phyloP scores from a whole-genome alignment of 2,113 vertebrate genomes.

The Noturus placidus region DNA sequence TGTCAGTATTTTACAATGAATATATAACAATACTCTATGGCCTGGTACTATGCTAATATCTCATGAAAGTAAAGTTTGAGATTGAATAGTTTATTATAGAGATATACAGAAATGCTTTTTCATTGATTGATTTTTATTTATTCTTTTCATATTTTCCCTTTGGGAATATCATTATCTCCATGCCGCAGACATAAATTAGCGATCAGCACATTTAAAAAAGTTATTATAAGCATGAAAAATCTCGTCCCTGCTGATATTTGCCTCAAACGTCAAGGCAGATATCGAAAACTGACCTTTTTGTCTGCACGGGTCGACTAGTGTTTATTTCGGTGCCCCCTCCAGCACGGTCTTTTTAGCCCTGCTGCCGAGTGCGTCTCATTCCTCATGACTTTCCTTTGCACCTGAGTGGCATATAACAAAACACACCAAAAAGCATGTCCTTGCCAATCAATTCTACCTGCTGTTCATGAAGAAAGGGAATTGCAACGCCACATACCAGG shows the following conservation, averaged over 20 bases:
- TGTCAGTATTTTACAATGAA: neutral
- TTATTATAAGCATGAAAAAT: neutral
- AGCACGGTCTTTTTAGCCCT: constrained; percentile 4
- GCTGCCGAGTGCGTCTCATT: neutral
- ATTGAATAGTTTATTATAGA: neutral
- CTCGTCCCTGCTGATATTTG: neutral
- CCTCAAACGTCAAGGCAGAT: constrained; percentile 4
- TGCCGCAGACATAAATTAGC: neutral
- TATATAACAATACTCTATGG: neutral
- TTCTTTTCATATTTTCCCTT: neutral
- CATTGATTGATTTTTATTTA: neutral
- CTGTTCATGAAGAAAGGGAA: neutral
- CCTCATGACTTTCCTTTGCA: constrained; percentile 6
- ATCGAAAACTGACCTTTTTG: constrained; percentile 17
- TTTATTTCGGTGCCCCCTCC: constrained; percentile 15
- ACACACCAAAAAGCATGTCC: neutral
- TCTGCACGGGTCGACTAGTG: neutral
- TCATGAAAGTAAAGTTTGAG: neutral
- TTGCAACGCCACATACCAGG: neutral
- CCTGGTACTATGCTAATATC: neutral
- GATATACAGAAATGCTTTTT: neutral
- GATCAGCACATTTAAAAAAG: neutral
- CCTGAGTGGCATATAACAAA: constrained; percentile 10
- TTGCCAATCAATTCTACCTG: neutral
- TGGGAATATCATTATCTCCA: neutral